Percentiles rank a stretch among this genome's conserved stretches.
These are phyloP conservation scores for Etheostoma spectabile DNA, from an alignment of 2,113 vertebrate species.

Conservation along the genomic window DNA sequence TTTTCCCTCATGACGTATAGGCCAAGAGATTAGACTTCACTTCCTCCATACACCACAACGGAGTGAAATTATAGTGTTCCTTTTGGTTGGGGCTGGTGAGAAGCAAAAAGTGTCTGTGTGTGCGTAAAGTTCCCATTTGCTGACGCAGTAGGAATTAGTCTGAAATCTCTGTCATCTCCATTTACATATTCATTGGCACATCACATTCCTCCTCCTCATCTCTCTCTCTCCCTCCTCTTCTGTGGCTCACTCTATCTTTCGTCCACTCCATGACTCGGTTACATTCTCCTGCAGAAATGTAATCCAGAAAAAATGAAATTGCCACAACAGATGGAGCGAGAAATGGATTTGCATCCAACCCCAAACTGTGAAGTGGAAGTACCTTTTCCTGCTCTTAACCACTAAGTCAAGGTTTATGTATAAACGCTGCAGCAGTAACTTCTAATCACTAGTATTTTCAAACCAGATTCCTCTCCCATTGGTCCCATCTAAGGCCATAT, in stretches of 20 bases:
- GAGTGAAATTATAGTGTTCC: slow-evolving; percentile 46
- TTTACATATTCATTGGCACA: slow-evolving; percentile 68
- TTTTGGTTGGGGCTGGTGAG: slow-evolving; percentile 12
- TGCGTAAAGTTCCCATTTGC: slow-evolving; percentile 51
- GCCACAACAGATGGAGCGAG: slow-evolving; percentile 71
- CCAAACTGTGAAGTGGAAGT: slow-evolving; percentile 56
- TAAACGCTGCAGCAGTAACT: background rate
- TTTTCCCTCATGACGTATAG: slow-evolving; percentile 18
- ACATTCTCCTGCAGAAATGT: slow-evolving; percentile 50
- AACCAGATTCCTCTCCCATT: slow-evolving; percentile 7
- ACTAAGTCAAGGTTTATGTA: slow-evolving; percentile 40
- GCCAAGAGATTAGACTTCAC: slow-evolving; percentile 58
- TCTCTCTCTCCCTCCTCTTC: slow-evolving; percentile 8
- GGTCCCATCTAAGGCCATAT: slow-evolving; percentile 24
- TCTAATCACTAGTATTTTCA: slow-evolving; percentile 43
- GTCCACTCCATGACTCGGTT: slow-evolving; percentile 30
- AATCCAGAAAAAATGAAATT: slow-evolving; percentile 69
- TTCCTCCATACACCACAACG: slow-evolving; percentile 4
- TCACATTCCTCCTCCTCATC: slow-evolving; percentile 12
- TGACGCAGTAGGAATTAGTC: slow-evolving; percentile 59
- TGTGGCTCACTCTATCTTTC: slow-evolving; percentile 29
- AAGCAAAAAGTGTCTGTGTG: slow-evolving; percentile 20
- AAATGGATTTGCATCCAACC: slow-evolving; percentile 72
- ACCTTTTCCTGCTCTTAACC: slow-evolving; percentile 32
- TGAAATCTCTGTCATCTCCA: slow-evolving; percentile 57